Base-by-base conservation (phyloP, 2,797 vertebrate species). In the Lycodopsis pacificus region DNA sequence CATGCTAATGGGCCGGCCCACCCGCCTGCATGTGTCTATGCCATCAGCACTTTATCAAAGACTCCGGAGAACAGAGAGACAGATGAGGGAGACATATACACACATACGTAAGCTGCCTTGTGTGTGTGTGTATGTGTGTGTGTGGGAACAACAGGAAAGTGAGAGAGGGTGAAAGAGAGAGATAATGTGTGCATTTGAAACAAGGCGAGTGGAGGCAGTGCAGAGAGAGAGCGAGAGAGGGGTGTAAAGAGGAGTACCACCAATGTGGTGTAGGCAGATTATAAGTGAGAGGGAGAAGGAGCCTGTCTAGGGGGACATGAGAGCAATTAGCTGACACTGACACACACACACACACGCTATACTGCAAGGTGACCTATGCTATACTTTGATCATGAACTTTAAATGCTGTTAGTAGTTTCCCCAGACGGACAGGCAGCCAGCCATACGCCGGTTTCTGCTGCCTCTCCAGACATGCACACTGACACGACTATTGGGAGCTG, bases 1-100 rank as follows among this genome's bases (percentile, higher is more conserved):
- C 94, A 95, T 93, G 93, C 91, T 95, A 95, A 96, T 95, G 91
- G 91, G 87, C 80, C 87, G 78, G 89, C 89, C 87, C 84, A 77
- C 84, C 77, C 61, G 77, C 82, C 74, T 81, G 87, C 80, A 80
- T 83, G 86, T 85, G 91, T 84, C 81, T 83, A 71, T 82, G 91
- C 92, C 93, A 94, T 96, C 95, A 94, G 93, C 89, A 92, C 90
- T 95, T 95, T 94, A 95, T 95, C 94, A 89, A 91, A 92, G 90
- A 86, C 92, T 89, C 90, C 13, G 11, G 89, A 90, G 91, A 93
- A 89, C 82, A 87, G 82, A 82, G 73, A 89, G 89, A 82, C 82
- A 93, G 95, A 94, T 95, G 93, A 95, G 84, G 82, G 78, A 89
- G 82, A 83, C 80, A 74, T 66, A 83, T 27, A 79, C 59, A 71